These are phyloP conservation scores for Carapus acus DNA, from an alignment of 2,797 vertebrate species.

Conservation along the genomic window DNA sequence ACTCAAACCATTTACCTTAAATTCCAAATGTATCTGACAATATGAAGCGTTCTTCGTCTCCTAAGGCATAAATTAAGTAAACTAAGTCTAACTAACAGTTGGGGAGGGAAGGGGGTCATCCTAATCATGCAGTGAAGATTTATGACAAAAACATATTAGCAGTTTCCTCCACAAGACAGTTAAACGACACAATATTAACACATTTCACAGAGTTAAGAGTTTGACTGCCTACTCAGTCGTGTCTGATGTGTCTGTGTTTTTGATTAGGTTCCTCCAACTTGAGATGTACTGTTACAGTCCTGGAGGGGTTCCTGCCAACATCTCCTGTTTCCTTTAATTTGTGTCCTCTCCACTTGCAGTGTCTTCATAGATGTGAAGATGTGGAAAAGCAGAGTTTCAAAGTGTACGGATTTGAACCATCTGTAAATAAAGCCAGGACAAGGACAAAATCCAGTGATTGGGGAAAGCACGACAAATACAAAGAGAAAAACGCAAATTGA, in stretches of 20 bases:
- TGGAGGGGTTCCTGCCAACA: no score
- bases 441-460: constrained; percentile 82
- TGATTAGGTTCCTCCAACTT: background rate
- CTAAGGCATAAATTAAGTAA: background rate
- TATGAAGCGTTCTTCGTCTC: no score
- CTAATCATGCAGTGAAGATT: constrained; percentile 14
- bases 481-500: no score
- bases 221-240: constrained; percentile 7
- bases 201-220: constrained; percentile 1
- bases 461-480: no score
- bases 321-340: background rate
- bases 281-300: background rate
- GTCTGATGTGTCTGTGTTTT: background rate
- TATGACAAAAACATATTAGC: constrained; percentile 2
- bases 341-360: background rate
- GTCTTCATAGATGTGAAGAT: constrained; percentile 63
- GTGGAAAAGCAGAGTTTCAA: constrained; percentile 96
- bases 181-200: constrained; percentile 2
- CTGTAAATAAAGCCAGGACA: constrained; percentile 54
- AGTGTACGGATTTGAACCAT: constrained; percentile 88
- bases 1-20: no score
- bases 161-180: constrained; percentile 3
- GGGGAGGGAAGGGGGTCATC: background rate
- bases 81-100: background rate
- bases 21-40: no score